Evolutionary conservation across 2,797 vertebrate species (phyloP), one percentile per base, ranked within the genome.

Genomic region (Sylvia borin): DNA sequence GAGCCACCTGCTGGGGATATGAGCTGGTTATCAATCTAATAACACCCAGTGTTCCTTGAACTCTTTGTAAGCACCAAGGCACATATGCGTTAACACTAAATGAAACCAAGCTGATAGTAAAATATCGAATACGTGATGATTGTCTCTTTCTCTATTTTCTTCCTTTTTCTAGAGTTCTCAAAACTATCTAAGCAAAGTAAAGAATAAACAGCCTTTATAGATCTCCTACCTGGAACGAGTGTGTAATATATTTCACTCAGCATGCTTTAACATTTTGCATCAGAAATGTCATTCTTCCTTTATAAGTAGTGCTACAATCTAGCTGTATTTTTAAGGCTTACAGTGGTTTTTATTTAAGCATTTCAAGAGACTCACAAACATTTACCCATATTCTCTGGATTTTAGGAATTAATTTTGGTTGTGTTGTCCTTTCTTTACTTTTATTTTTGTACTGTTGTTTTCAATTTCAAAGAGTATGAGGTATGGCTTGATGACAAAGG

Each of bases 21-120:
- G 98, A 98, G 98, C 97, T 98, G 97, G 97, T 98, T 98, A 99
- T 99, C 98, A 98, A 98, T 99, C 98, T 98, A 98, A 95, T 97
- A 97, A 97, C 92, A 97, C 92, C 97, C 94, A 94, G 65, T 96
- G 96, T 97, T 98, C 98, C 97, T 97, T 96, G 94, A 92, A 97
- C 95, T 97, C 96, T 97, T 97, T 98, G 98, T 96, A 97, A 98
- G 97, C 95, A 97, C 97, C 96, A 83, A 97, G 90, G 70, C 97
- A 97, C 96, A 97, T 97, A 97, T 96, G 97, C 92, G 81, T 97
- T 97, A 97, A 93, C 96, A 97, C 92, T 96, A 98, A 98, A 98
- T 95, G 94, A 98, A 98, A 97, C 94, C 96, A 93, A 90, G 96
- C 58, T 47, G 66, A 81, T 97, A 98, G 95, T 93, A 97, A 95